Evolutionary conservation across 2,888 invertebrate genomes (phyloP).

Genomic region (Incurvaria masculella): DNA sequence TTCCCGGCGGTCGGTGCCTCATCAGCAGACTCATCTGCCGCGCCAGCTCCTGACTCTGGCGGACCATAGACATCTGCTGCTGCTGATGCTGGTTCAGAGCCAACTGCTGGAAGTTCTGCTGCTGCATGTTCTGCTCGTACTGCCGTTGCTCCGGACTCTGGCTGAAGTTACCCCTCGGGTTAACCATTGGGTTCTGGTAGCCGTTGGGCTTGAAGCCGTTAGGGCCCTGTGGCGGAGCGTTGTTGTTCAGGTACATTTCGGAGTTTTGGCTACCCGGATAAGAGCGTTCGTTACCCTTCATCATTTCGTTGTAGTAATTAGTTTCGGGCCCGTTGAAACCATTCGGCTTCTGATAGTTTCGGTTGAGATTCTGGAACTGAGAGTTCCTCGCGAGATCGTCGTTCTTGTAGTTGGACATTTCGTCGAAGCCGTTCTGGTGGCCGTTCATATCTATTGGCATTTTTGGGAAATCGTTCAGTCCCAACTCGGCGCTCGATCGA

Average conservation of each 20-base stretch:
- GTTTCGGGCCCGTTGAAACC: constrained; percentile 30
- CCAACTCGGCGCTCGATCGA: constrained; percentile 29
- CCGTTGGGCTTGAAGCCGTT: constrained; percentile 40
- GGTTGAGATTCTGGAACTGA: constrained; percentile 26
- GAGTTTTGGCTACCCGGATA: constrained; percentile 21
- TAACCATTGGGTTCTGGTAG: constrained; percentile 32
- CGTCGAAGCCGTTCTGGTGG: constrained; percentile 25
- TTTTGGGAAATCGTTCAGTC: constrained; percentile 32
- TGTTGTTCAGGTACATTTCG: constrained; percentile 29
- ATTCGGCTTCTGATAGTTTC: constrained; percentile 27
- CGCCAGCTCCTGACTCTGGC: constrained; percentile 44
- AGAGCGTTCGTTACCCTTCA: constrained; percentile 21
- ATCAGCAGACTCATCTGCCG: constrained; percentile 44
- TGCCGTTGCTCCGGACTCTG: constrained; percentile 30
- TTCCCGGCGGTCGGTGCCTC: constrained; percentile 41
- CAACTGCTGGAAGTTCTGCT: constrained; percentile 27
- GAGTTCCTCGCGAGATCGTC: constrained; percentile 35
- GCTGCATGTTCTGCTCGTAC: constrained; percentile 33
- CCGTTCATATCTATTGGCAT: constrained; percentile 36
- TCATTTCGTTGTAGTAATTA: constrained; percentile 30
- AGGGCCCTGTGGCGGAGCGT: constrained; percentile 24
- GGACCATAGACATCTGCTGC: constrained; percentile 33
- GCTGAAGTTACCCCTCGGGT: constrained; percentile 34
- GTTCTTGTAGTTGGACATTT: constrained; percentile 21
- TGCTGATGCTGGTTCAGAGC: constrained; percentile 17